These are phyloP conservation scores for Pinna nobilis DNA, from an alignment of 1,140 invertebrate species.

Conservation along the genomic window DNA sequence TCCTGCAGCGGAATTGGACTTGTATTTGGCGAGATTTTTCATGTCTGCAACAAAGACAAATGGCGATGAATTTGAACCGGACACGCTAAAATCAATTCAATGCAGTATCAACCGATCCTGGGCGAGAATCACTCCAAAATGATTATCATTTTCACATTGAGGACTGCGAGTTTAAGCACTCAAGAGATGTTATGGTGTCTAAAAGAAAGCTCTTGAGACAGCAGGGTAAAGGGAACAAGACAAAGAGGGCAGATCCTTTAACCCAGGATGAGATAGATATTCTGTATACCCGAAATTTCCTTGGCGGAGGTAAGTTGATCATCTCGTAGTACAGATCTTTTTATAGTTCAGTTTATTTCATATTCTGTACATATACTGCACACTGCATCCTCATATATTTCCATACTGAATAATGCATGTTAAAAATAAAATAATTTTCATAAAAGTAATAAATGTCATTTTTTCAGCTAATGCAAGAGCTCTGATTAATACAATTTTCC, in stretches of 20 bases:
- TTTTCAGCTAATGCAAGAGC: constrained; percentile 20
- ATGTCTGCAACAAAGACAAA: constrained; percentile 2
- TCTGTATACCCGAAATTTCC: constrained; percentile 5
- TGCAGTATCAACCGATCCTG: constrained; percentile 19
- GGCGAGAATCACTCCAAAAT: no score
- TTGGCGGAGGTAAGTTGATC: constrained; percentile 8
- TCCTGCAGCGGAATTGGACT: no score
- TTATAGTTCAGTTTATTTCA: no score
- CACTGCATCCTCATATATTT: no score
- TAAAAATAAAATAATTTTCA: no score
- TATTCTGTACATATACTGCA: no score
- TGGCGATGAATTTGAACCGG: constrained; percentile 13
- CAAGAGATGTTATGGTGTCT: no score
- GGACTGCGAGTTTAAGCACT: no score
- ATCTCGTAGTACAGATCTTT: not conserved
- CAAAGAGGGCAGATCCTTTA: not conserved
- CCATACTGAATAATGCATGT: no score
- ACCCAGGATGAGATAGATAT: constrained; percentile 13
- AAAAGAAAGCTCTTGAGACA: no score
- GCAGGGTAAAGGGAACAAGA: not conserved
- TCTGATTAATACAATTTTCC: not conserved
- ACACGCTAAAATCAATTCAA: constrained; percentile 25
- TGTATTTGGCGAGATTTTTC: constrained; percentile 19
- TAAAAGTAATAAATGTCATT: not conserved
- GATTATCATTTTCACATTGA: no score